phyloP scores from a whole-genome alignment of 2,113 vertebrate genomes.

The Willisornis vidua region DNA sequence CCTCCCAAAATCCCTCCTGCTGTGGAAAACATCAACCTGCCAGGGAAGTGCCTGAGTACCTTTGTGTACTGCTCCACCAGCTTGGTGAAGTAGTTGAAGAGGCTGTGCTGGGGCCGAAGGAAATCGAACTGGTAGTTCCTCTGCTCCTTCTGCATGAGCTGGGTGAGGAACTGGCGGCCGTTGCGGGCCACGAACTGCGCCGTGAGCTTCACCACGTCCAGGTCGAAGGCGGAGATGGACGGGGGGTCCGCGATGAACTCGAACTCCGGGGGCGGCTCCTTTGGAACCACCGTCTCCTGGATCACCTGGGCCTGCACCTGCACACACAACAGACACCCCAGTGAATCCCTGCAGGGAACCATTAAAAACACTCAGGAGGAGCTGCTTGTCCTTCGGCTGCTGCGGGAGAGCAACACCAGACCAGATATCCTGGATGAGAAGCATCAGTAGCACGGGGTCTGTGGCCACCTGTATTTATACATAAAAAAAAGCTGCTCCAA shows the following conservation, averaged over 20 bases:
- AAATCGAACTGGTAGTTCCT: slow-evolving; percentile 99
- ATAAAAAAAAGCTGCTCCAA: not conserved
- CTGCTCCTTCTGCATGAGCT: slow-evolving; percentile 99
- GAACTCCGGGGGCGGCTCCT: slow-evolving; percentile 94
- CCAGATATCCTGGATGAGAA: not conserved
- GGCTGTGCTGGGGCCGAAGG: slow-evolving; percentile 95
- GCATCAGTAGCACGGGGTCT: not conserved
- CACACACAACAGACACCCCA: not conserved
- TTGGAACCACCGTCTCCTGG: slow-evolving; percentile 91
- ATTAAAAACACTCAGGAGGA: not conserved
- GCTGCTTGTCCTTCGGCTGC: not conserved
- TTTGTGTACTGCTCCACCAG: slow-evolving; percentile 99
- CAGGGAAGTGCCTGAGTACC: slow-evolving; percentile 72
- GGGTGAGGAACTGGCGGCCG: slow-evolving; percentile 95
- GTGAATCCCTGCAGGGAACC: rapidly evolving
- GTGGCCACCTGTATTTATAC: not conserved
- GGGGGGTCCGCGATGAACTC: slow-evolving; percentile 98
- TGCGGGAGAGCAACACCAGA: rapidly evolving
- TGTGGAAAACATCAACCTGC: not conserved
- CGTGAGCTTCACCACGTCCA: slow-evolving; percentile 96
- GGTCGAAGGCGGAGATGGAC: slow-evolving; percentile 95
- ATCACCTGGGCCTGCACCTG: slow-evolving; percentile 96
- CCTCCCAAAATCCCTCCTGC: not conserved
- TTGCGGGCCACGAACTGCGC: slow-evolving; percentile 98
- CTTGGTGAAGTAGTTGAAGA: slow-evolving; percentile 99